Conservation (phyloP, 2,888 invertebrate genomes). For the Megaustenia siamemsis region DNA sequence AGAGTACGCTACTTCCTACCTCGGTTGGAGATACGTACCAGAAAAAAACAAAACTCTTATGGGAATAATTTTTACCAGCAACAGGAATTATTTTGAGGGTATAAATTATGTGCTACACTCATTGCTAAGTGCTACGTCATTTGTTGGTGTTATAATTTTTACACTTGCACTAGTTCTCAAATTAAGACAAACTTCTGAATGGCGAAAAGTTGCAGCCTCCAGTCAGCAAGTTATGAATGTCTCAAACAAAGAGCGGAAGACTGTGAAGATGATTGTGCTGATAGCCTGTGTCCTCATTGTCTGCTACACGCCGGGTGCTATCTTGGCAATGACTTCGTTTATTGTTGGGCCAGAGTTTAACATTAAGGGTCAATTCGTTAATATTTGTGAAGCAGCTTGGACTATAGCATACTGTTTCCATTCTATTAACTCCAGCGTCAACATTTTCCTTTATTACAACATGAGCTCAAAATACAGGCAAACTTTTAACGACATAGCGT, state of each 20-base stretch:
- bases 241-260: background rate
- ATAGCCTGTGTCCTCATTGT: slow-evolving; percentile 13
- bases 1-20: background rate
- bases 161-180: background rate
- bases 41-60: background rate
- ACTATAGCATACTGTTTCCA: background rate
- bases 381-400: slow-evolving; percentile 14
- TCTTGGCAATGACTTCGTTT: background rate
- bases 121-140: background rate
- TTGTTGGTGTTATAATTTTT: background rate
- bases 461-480: slow-evolving; percentile 39
- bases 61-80: background rate
- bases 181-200: background rate
- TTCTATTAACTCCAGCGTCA: slow-evolving; percentile 14
- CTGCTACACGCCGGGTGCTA: slow-evolving; percentile 4
- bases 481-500: background rate
- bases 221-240: background rate
- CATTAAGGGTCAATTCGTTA: background rate
- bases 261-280: slow-evolving; percentile 10
- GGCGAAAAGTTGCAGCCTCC: too few relatives aligned
- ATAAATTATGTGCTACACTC: background rate
- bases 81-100: background rate
- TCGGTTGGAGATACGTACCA: slow-evolving; percentile 1
- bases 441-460: slow-evolving; percentile 27
- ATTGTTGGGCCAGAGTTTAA: slow-evolving; percentile 14